Evolutionary conservation across 2,113 vertebrate genomes (phyloP).

Genomic region (Eudyptes chrysolophus): DNA sequence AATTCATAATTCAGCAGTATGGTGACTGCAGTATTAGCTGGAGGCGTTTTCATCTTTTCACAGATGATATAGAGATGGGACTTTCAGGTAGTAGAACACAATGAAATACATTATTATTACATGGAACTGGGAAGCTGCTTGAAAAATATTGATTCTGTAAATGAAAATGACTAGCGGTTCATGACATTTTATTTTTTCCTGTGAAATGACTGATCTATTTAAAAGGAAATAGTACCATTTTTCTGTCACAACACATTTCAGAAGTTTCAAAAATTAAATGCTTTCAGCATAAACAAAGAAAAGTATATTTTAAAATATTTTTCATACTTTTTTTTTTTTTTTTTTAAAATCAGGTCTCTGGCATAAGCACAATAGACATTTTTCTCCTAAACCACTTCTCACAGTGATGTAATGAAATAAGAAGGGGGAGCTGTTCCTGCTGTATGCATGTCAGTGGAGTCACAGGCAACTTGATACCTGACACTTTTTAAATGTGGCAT

Average conservation of each 20-base stretch:
- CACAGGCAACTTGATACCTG: neutral
- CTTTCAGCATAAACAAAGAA: neutral
- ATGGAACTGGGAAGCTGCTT: neutral
- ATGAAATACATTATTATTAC: neutral
- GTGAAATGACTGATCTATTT: neutral
- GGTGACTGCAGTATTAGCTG: neutral
- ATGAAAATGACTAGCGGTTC: neutral
- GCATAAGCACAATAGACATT: neutral
- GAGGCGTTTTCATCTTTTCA: neutral
- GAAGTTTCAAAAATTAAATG: neutral
- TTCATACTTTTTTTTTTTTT: neutral
- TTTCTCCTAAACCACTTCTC: neutral
- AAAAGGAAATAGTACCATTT: neutral
- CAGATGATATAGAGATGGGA: neutral
- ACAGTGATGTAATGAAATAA: neutral
- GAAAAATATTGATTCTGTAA: neutral
- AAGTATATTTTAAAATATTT: neutral
- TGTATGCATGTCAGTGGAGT: neutral
- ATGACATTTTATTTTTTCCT: neutral
- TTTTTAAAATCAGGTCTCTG: neutral
- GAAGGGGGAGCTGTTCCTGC: neutral
- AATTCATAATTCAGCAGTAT: neutral
- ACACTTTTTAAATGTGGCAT: neutral
- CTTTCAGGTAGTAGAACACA: neutral
- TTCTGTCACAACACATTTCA: neutral